phyloP scores from a whole-genome alignment of 2,888 invertebrate genomes.

The Drosophila quinaria region DNA sequence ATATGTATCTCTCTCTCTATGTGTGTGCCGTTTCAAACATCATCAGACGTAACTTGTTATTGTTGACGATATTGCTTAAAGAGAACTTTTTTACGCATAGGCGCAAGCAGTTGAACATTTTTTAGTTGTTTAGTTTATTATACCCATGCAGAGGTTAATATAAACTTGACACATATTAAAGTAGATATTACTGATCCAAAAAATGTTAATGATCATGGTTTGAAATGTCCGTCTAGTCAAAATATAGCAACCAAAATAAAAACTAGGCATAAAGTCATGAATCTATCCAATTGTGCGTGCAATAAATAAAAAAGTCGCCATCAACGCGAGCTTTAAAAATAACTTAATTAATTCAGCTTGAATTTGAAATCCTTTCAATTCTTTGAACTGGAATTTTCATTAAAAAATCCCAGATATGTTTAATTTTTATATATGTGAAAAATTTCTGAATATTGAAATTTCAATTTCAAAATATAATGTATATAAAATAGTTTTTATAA shows the following conservation, averaged over 20 bases:
- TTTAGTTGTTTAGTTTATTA: slow-evolving; percentile 17
- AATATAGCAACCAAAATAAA: no score
- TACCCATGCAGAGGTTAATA: neutral
- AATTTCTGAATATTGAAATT: neutral
- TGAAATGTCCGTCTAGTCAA: neutral
- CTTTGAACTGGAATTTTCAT: no score
- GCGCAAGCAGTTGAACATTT: slow-evolving; percentile 56
- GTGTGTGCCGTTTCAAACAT: slow-evolving; percentile 24
- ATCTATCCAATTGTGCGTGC: no score
- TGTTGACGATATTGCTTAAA: slow-evolving; percentile 58
- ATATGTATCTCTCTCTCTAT: slow-evolving; percentile 9
- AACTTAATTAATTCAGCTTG: neutral
- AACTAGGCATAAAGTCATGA: no score
- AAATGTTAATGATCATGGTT: neutral
- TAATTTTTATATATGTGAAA: neutral
- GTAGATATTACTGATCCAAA: neutral
- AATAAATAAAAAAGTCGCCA: no score
- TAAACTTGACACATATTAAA: neutral
- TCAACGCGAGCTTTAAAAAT: neutral
- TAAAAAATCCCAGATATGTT: neutral
- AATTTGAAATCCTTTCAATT: neutral
- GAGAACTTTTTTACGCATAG: slow-evolving; percentile 60
- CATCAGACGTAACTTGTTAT: slow-evolving; percentile 48
- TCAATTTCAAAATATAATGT: neutral
- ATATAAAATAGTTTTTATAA: neutral